Evolutionary conservation across 2,888 invertebrate genomes (phyloP).

Genomic region (Meteorus colon): DNA sequence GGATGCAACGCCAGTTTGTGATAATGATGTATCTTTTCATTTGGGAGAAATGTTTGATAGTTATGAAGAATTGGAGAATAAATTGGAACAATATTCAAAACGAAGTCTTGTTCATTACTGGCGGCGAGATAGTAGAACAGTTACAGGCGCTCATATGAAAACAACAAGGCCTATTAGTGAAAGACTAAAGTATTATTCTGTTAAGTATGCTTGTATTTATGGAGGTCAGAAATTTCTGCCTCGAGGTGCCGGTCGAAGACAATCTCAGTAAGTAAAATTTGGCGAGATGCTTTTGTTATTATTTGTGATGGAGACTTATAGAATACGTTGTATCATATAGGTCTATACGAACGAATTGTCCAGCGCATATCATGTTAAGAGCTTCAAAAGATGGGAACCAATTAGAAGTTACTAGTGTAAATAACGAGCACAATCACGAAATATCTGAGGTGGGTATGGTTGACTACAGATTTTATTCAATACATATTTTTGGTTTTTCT

Average conservation of each 20-base stretch:
- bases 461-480: not conserved
- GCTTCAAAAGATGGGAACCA: slow-evolving; percentile 73
- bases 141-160: slow-evolving; percentile 73
- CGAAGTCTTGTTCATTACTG: slow-evolving; percentile 73
- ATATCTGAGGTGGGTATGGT: slow-evolving; percentile 66
- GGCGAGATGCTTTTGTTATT: not conserved
- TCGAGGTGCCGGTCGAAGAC: slow-evolving; percentile 69
- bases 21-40: slow-evolving; percentile 67
- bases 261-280: slow-evolving; percentile 66
- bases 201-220: slow-evolving; percentile 73
- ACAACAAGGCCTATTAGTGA: slow-evolving; percentile 71
- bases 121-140: slow-evolving; percentile 73
- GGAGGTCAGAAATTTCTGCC: slow-evolving; percentile 73
- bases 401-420: slow-evolving; percentile 73
- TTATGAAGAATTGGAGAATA: slow-evolving; percentile 70
- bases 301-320: not conserved
- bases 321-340: slow-evolving; percentile 50
- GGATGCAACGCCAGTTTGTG: slow-evolving; percentile 56
- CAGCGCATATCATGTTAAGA: slow-evolving; percentile 72
- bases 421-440: slow-evolving; percentile 73
- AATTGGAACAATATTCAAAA: slow-evolving; percentile 70
- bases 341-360: slow-evolving; percentile 72
- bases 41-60: slow-evolving; percentile 72
- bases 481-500: slow-evolving; percentile 2
- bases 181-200: slow-evolving; percentile 71